phyloP scores from a whole-genome alignment of 2,797 vertebrate genomes.

The Sorex maritimensis region DNA sequence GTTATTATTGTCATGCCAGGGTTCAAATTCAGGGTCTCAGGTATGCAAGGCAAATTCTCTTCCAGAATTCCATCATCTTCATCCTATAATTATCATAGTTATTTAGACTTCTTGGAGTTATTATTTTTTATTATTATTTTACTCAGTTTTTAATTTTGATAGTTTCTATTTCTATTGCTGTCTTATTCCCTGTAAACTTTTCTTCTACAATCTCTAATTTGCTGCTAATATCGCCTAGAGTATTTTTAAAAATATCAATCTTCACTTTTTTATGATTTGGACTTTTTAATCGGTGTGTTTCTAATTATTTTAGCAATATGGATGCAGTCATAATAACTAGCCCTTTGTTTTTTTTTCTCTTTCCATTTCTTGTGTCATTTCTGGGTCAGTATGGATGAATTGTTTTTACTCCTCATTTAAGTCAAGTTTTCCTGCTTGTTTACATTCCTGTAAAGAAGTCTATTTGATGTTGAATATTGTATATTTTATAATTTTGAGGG shows the following conservation, averaged over 20 bases:
- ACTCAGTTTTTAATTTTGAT: not conserved
- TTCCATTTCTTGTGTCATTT: not conserved
- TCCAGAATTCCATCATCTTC: not conserved
- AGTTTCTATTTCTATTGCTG: not conserved
- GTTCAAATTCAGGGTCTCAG: too few relatives aligned
- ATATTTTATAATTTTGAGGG: not conserved
- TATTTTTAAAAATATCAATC: not conserved
- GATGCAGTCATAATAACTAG: not conserved
- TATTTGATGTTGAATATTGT: not conserved
- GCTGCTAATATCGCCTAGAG: not conserved
- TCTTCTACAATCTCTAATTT: not conserved
- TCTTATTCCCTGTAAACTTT: not conserved
- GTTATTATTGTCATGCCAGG: not conserved
- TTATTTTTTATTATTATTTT: too few relatives aligned
- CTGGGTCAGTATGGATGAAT: not conserved
- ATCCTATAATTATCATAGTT: not conserved
- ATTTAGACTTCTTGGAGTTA: not conserved
- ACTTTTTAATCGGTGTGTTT: not conserved
- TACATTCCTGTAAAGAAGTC: not conserved
- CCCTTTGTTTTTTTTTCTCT: not conserved
- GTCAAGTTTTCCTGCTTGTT: constrained; percentile 35
- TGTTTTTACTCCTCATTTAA: constrained; percentile 8
- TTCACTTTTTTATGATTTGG: not conserved
- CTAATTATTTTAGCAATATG: not conserved
- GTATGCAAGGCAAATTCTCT: too few relatives aligned